Evolutionary conservation across 2,797 vertebrate genomes (phyloP).

Genomic region (Corythornis leucogaster): DNA sequence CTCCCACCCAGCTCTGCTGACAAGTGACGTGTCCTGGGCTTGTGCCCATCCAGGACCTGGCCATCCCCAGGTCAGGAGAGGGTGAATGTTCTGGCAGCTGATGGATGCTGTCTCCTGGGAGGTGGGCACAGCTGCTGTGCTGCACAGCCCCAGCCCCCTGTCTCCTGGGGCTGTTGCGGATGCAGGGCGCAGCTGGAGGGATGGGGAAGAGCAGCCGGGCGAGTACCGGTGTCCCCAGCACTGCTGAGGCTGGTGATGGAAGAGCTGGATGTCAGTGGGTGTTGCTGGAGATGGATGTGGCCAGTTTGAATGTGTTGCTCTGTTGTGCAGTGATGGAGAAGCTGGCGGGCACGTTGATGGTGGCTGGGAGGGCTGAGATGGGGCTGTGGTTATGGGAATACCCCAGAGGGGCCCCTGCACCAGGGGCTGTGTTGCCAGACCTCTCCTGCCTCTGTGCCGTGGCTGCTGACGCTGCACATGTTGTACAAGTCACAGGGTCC

Average conservation of each 20-base stretch:
- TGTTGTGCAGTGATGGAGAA: accelerated
- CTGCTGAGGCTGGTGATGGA: neutral
- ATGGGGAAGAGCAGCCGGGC: neutral
- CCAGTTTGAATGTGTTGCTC: neutral
- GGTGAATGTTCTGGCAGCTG: conserved; percentile 43
- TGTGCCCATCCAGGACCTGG: neutral
- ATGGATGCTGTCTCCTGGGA: conserved; percentile 53
- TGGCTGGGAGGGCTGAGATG: neutral
- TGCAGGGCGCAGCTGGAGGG: neutral
- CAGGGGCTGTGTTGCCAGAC: neutral
- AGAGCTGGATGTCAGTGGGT: neutral
- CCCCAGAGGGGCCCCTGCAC: neutral
- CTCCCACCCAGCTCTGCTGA: neutral
- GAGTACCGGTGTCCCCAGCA: accelerated
- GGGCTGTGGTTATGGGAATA: neutral
- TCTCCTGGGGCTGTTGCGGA: neutral
- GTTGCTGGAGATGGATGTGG: neutral
- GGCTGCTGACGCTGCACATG: neutral
- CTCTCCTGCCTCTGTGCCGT: neutral
- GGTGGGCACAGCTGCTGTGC: conserved; percentile 48
- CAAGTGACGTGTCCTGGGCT: neutral
- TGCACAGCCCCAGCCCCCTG: neutral
- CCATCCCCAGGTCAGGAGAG: conserved; percentile 46
- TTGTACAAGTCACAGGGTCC: neutral
- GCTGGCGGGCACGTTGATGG: accelerated